phyloP scores from a whole-genome alignment of 2,113 vertebrate species.

The Bambusicola thoracicus region DNA sequence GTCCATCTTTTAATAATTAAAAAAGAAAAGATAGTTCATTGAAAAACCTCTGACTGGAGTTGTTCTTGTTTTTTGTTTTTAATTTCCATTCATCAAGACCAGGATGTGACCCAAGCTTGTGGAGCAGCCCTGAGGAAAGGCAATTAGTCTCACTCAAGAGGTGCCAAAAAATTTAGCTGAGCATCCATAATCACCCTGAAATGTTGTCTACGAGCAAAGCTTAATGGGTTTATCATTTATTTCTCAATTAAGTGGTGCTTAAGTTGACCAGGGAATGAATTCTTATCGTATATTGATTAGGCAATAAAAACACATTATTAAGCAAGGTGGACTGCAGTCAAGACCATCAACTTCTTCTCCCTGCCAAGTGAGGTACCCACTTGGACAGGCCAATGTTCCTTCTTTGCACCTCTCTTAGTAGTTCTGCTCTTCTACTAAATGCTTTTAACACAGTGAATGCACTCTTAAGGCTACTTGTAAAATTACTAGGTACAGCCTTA shows the following conservation, averaged over 20 bases:
- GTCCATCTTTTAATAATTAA: background rate
- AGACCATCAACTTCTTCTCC: background rate
- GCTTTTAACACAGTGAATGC: background rate
- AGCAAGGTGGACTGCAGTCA: background rate
- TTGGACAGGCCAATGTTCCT: background rate
- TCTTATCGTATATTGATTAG: slow-evolving; percentile 61
- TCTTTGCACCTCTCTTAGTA: background rate
- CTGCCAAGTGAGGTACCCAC: background rate
- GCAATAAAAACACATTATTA: slow-evolving; percentile 54
- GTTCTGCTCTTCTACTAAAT: background rate
- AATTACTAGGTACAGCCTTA: slow-evolving; percentile 34
- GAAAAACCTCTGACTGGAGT: background rate
- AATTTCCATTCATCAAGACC: background rate
- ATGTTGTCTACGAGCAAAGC: slow-evolving; percentile 37
- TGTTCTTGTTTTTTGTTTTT: no score
- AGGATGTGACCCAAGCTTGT: slow-evolving; percentile 29
- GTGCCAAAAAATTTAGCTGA: slow-evolving; percentile 64
- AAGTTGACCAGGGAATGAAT: slow-evolving; percentile 54
- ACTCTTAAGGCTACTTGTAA: slow-evolving; percentile 67
- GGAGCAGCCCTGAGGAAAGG: slow-evolving; percentile 18
- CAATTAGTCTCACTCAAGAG: slow-evolving; percentile 42
- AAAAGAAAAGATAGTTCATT: background rate
- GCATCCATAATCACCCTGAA: slow-evolving; percentile 61
- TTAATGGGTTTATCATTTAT: slow-evolving; percentile 66
- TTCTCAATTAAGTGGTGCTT: slow-evolving; percentile 62